Percentiles rank a stretch among this genome's conserved stretches.
Conservation (phyloP, 2,888 invertebrate genomes). For the Merodon equestris region DNA sequence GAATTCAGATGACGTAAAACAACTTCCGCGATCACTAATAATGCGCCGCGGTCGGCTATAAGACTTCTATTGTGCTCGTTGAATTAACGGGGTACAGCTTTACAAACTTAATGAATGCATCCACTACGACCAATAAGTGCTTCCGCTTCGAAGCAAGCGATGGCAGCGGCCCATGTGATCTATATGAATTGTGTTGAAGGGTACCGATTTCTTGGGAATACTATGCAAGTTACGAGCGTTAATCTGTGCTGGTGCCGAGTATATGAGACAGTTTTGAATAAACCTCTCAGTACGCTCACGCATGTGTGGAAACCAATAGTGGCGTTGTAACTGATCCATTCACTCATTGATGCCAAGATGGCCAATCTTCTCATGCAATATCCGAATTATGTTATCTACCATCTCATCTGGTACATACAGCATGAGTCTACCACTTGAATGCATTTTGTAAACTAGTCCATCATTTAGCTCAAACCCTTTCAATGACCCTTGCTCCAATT, state of each 20-base stretch:
- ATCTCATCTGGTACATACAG: conserved; percentile 26
- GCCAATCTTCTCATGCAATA: conserved; percentile 14
- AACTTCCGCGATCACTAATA: conserved; percentile 69
- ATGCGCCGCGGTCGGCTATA: conserved; percentile 45
- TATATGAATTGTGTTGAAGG: conserved; percentile 72
- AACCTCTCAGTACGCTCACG: conserved; percentile 10
- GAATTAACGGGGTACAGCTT: conserved; percentile 31
- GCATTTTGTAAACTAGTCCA: conserved; percentile 6
- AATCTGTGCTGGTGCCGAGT: conserved; percentile 17
- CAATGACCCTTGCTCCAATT: not conserved
- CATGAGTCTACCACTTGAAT: conserved; percentile 17
- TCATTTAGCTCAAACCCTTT: conserved; percentile 9
- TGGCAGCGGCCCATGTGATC: conserved; percentile 77
- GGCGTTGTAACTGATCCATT: conserved; percentile 5
- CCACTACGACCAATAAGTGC: conserved; percentile 31
- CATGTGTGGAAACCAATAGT: conserved; percentile 31
- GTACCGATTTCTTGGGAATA: conserved; percentile 35
- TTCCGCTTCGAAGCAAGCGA: conserved; percentile 38
- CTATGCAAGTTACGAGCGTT: conserved; percentile 65
- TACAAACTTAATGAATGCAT: conserved; percentile 44
- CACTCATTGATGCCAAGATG: conserved; percentile 15
- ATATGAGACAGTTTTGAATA: conserved; percentile 36
- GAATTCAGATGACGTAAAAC: conserved; percentile 44
- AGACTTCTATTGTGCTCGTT: conserved; percentile 37
- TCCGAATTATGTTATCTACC: conserved; percentile 15